A percentile compares a stretch with the other conserved stretches of the same genome.
These are phyloP conservation scores for Pangasius mekongensis DNA, from an alignment of 2,797 vertebrate species.

Conservation along the genomic window DNA sequence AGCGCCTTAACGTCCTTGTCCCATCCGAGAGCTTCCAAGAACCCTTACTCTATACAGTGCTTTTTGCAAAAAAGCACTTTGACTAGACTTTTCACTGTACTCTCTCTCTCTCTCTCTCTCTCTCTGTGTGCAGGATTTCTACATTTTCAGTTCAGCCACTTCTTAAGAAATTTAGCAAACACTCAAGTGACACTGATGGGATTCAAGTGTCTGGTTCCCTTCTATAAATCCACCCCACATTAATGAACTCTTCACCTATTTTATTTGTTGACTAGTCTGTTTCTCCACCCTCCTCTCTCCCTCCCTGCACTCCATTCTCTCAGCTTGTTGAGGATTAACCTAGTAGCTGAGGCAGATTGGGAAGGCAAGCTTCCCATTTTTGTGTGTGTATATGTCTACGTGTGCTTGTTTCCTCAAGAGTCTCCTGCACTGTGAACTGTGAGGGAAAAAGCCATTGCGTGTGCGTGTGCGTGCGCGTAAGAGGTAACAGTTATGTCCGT, in stretches of 20 bases:
- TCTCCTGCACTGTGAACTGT: background rate
- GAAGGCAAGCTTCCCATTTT: conserved; percentile 38
- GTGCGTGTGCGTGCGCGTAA: background rate
- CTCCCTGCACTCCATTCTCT: conserved; percentile 35
- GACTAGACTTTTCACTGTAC: background rate
- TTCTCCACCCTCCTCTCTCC: conserved; percentile 31
- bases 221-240: conserved; percentile 28
- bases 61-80: background rate
- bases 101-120: too few species aligned
- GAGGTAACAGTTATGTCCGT: background rate
- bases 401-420: conserved; percentile 15
- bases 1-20: conserved; percentile 28
- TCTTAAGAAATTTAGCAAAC: conserved; percentile 24
- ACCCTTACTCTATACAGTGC: conserved; percentile 16
- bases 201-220: conserved; percentile 32
- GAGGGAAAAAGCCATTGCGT: background rate
- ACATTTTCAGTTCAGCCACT: conserved; percentile 2
- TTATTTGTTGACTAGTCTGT: conserved; percentile 31
- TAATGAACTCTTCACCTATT: conserved; percentile 55
- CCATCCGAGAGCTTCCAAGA: conserved; percentile 35
- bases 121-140: background rate
- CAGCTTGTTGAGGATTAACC: conserved; percentile 58
- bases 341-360: conserved; percentile 58
- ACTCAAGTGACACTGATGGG: conserved; percentile 28
- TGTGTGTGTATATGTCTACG: conserved; percentile 16